These are phyloP conservation scores for Baccha elongata DNA, from an alignment of 2,888 invertebrate species.

Conservation along the genomic window DNA sequence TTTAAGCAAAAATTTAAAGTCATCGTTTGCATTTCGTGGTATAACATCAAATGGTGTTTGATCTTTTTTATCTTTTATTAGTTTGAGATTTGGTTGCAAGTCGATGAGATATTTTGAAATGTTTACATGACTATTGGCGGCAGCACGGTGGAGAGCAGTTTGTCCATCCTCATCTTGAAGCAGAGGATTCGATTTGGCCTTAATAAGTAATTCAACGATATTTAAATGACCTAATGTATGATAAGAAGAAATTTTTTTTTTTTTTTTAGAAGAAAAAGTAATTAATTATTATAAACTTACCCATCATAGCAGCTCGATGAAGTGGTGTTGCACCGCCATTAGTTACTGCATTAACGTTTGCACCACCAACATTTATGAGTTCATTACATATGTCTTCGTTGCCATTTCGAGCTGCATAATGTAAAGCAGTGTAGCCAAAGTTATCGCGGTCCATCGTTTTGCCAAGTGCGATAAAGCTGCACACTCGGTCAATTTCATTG, in stretches of 20 bases:
- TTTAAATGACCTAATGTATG: constrained; percentile 84
- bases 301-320: constrained; percentile 91
- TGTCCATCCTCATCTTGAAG: constrained; percentile 91
- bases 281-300: constrained; percentile 80
- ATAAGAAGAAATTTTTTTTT: constrained; percentile 22
- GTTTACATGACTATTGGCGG: constrained; percentile 83
- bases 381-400: constrained; percentile 87
- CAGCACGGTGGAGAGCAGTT: constrained; percentile 91
- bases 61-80: constrained; percentile 82
- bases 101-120: constrained; percentile 79
- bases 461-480: constrained; percentile 84
- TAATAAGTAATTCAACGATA: constrained; percentile 87
- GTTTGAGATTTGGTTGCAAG: constrained; percentile 77
- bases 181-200: constrained; percentile 85
- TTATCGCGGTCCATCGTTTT: constrained; percentile 87
- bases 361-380: constrained; percentile 86
- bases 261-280: no score
- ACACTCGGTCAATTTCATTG: constrained; percentile 88
- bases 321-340: constrained; percentile 91
- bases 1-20: constrained; percentile 80
- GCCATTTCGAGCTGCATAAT: constrained; percentile 94
- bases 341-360: constrained; percentile 89
- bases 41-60: constrained; percentile 82
- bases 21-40: constrained; percentile 81
- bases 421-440: constrained; percentile 93